These are phyloP conservation scores for Dexiosoma caninum DNA, from an alignment of 2,888 invertebrate species.

Conservation along the genomic window DNA sequence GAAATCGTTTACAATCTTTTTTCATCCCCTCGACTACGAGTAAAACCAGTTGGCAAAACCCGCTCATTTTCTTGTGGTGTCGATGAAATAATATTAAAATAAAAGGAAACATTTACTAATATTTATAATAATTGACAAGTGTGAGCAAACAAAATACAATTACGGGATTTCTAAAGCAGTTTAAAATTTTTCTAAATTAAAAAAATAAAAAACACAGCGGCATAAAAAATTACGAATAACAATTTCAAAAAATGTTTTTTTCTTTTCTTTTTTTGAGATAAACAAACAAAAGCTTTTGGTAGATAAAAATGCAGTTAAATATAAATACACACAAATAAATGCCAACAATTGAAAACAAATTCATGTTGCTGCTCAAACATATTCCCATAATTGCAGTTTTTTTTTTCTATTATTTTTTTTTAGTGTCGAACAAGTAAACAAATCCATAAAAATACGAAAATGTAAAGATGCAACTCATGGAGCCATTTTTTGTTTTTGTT, in stretches of 20 bases:
- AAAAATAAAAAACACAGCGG: neutral
- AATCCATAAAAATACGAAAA: neutral
- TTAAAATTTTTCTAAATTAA: slow-evolving; percentile 37
- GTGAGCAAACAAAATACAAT: no score
- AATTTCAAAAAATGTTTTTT: slow-evolving; percentile 44
- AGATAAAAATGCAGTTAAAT: neutral
- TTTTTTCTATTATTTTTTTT: no score
- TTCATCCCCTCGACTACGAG: no score
- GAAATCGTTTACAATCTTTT: no score
- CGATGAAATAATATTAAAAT: no score
- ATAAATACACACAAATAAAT: neutral
- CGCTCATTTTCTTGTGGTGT: no score
- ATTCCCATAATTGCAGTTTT: neutral
- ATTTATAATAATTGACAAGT: slow-evolving; percentile 8
- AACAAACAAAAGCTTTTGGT: no score
- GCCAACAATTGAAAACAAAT: neutral
- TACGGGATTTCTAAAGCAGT: slow-evolving; percentile 27
- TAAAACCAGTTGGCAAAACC: no score
- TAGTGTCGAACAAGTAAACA: neutral
- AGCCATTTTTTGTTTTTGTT: neutral
- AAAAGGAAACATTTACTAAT: slow-evolving; percentile 39
- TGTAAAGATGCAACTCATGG: slow-evolving; percentile 13
- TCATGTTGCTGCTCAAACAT: neutral
- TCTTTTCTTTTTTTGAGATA: no score
- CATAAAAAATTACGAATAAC: neutral